A percentile compares a stretch with the other conserved stretches of the same genome.
Evolutionary conservation across 2,113 vertebrate genomes (phyloP).

Genomic region (Peromyscus maniculatus): DNA sequence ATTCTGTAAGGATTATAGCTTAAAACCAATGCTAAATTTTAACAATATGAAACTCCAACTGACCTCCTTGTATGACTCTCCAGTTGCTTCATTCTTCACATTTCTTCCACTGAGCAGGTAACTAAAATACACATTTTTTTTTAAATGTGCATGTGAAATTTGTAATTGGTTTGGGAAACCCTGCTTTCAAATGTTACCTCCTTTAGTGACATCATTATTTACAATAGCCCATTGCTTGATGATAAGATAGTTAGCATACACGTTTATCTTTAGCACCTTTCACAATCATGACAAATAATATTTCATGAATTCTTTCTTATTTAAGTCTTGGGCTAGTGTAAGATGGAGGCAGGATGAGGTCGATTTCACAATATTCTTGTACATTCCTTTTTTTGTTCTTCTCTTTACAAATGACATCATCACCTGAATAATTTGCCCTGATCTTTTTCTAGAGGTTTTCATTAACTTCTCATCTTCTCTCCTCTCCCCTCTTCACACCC

Average conservation of each 20-base stretch:
- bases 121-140: not conserved
- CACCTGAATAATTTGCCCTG: not conserved
- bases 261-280: not conserved
- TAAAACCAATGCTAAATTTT: constrained; percentile 16
- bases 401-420: not conserved
- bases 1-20: not conserved
- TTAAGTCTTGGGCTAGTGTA: not conserved
- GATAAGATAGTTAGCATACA: not conserved
- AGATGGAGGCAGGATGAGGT: not conserved
- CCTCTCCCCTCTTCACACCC: not conserved
- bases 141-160: not conserved
- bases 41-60: not conserved
- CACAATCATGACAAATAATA: not conserved
- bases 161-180: not conserved
- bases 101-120: not conserved
- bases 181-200: not conserved
- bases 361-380: not conserved
- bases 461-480: not conserved
- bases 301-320: not conserved
- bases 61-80: not conserved
- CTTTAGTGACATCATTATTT: not conserved
- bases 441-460: not conserved
- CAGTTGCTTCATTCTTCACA: not conserved
- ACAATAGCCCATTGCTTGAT: not conserved
- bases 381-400: not conserved